Base-by-base conservation (phyloP, 2,797 vertebrate species). In the Harpagifer antarcticus region DNA sequence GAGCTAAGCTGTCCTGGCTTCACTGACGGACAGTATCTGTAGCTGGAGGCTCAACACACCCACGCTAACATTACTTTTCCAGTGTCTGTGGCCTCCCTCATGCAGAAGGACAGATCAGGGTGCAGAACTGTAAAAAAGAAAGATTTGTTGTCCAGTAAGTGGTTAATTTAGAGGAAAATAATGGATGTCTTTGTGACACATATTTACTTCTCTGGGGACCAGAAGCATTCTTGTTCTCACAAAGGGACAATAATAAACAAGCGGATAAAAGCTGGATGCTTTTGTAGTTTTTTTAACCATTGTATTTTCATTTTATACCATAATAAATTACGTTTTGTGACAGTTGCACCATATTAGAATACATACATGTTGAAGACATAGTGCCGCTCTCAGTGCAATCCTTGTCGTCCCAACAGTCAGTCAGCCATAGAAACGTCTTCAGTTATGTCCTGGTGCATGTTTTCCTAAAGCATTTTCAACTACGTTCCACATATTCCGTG, bases 11-110 rank as follows among this genome's bases (percentile, higher is more conserved):
- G 17, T 66, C 16, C 48, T 9, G 20, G 73, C 57, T 15, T 56
- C 61, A 20, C 13, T 53, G 76, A 72, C 42, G 45, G 63, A 62
- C 69, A 58, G 50, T 62, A 44, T 82, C 65, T 74, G 69, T 7
- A 42, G n/a, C 20, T 2, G 3, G 53, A 71, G 50, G 60, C 33
- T 16, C 33, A 3, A 62, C 66, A 55, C 68, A 68, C 61, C 67
- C 49, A 47, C 14, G 20, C 72, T 66, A 23, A 56, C 63, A 77
- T 63, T 3, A 65, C 60, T 71, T 83, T 74, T 37, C 52, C 59
- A 47, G 17, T 55, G 27, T 52, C 45, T 52, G 23, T 67, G 17
- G 50, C 52, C 68, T 74, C 37, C 1, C 9, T 57, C 33, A 16
- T 31, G 31, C 44, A 54, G 47, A 48, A 49, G 45, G 20, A 52